Conservation (phyloP, 2,113 vertebrate species). For the Neogobius melanostomus region DNA sequence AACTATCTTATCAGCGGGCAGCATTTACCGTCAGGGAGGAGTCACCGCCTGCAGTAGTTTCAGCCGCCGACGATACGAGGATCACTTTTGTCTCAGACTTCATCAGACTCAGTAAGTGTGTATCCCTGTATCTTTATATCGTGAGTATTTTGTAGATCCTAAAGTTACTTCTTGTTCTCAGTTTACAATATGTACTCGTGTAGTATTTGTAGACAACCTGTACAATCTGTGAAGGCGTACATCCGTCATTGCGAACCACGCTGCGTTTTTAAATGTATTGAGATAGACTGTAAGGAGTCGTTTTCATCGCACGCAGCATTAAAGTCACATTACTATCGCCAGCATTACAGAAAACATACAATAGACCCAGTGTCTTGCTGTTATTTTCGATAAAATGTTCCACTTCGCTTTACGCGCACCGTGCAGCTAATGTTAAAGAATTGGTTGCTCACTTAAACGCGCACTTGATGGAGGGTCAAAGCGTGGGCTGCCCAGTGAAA, state of each 20-base stretch:
- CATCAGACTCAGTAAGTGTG: no score
- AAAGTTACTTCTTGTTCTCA: not conserved
- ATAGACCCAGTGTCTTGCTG: not conserved
- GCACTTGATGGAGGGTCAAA: not conserved
- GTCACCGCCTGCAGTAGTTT: not conserved
- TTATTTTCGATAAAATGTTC: no score
- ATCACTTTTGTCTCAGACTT: not conserved
- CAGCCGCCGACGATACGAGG: no score
- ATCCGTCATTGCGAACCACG: conserved; percentile 30
- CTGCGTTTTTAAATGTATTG: conserved; percentile 32
- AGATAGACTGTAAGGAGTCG: conserved; percentile 16
- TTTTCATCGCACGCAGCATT: conserved; percentile 24
- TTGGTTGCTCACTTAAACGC: not conserved
- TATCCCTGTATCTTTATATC: not conserved
- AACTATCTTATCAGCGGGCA: not conserved
- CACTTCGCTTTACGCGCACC: conserved; percentile 23
- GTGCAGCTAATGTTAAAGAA: not conserved
- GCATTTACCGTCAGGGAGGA: not conserved
- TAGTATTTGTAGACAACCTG: conserved; percentile 7
- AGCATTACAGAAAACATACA: not conserved
- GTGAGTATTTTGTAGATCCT: not conserved
- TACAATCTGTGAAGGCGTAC: conserved; percentile 20
- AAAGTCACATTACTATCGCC: conserved; percentile 31
- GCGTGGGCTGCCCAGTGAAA: conserved; percentile 30
- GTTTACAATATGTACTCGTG: conserved; percentile 16